Evolutionary conservation across 2,888 invertebrate species (phyloP).

Genomic region (Drosophila phalerata): DNA sequence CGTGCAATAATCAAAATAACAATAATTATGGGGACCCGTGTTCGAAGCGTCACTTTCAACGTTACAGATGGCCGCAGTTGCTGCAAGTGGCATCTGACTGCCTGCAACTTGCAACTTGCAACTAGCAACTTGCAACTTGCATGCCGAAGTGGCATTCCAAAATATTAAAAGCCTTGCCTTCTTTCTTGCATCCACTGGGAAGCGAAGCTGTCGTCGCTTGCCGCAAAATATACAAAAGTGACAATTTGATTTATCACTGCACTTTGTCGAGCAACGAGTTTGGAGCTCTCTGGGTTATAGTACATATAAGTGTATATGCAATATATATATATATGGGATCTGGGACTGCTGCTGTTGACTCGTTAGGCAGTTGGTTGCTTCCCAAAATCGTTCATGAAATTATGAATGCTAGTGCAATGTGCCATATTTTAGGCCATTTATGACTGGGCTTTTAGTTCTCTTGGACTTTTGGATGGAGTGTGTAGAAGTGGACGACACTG

Average conservation of each 20-base stretch:
- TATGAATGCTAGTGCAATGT: conserved; percentile 65
- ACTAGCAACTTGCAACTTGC: conserved; percentile 1
- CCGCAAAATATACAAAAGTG: conserved; percentile 83
- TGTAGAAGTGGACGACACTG: conserved; percentile 40
- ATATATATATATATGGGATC: conserved; percentile 2
- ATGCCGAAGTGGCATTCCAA: conserved; percentile 21
- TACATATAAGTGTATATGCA: neutral
- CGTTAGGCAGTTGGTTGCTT: conserved; percentile 48
- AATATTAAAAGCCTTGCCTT: conserved; percentile 48
- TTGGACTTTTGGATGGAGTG: neutral
- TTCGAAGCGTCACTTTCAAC: conserved; percentile 17
- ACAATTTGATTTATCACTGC: conserved; percentile 85
- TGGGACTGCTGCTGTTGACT: conserved; percentile 15
- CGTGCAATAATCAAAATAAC: conserved; percentile 72
- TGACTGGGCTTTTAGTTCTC: conserved; percentile 42
- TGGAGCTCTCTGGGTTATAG: conserved; percentile 4
- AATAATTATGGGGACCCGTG: conserved; percentile 60
- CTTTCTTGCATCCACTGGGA: conserved; percentile 21
- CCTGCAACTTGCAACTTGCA: conserved; percentile 1
- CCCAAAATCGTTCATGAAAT: conserved; percentile 68
- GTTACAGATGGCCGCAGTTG: conserved; percentile 19
- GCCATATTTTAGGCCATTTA: conserved; percentile 75
- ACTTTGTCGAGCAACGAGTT: conserved; percentile 69
- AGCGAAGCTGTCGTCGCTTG: conserved; percentile 68
- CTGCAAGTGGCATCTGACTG: conserved; percentile 2